Evolutionary conservation across 1,140 invertebrate genomes (phyloP), one percentile per base, ranked within the genome.

Genomic region (Capitella teleta): DNA sequence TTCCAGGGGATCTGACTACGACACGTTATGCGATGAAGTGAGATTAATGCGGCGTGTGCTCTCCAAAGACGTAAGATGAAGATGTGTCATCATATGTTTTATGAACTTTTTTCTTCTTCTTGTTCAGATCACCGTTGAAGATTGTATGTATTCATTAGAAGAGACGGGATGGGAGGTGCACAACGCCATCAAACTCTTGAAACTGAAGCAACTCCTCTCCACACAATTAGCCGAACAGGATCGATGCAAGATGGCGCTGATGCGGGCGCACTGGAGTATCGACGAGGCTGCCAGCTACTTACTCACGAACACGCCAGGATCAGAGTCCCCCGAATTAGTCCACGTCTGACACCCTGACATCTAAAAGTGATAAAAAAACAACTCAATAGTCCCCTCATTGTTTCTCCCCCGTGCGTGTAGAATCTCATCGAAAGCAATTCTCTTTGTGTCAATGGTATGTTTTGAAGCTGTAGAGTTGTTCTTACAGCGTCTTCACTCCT

Each of bases 151-250:
- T 48, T 85, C 87, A 0, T 66, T 95, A 2, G 83, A 91, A 58
- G 79, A 84, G 28, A 84, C 85, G 18, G 79, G 85, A 49, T 93
- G 90, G 87, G 83, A 93, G 61, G 83, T 93, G 0, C 80, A 90
- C 56, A 81, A 82, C 25, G 88, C 87, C 0, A 90, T 93, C 38
- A 95, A 95, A 63, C 70, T 89, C 26, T 78, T 85, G 0, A 82
- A 82, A 60, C 63, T 86, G 12, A 82, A 85, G 62, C 78, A 79
- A 34, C 54, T 74, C 14, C 61, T 75, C 8, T 68, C 61, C 14
- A 57, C 59, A 3, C 61, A 68, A 38, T 52, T 69, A 18, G 52
- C 61, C 32, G 62, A 68, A 38, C 56, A 66, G 5, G 60, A 63
- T 43, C 56, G 56, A 8, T 69, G 70, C 53, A 69, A 71, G 41